A percentile compares a stretch with the other conserved stretches of the same genome.
Evolutionary conservation across 53 echinoderm and acorn worm genomes (phyloP).

Genomic region (Echinarachnius parma): DNA sequence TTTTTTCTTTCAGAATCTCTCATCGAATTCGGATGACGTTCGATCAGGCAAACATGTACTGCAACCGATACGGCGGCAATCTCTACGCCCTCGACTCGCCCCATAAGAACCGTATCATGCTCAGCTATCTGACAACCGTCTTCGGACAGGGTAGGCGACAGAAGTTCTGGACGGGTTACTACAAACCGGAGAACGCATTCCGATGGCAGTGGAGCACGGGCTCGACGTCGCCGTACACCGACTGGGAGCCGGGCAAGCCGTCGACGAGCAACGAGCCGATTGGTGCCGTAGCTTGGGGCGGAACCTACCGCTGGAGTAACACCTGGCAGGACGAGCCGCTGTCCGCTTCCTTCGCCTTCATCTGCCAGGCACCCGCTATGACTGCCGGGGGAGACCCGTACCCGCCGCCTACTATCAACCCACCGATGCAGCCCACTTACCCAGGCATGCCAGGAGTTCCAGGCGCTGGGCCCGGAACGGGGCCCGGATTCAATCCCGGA

Average conservation of each 20-base stretch:
- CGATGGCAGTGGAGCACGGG: slow-evolving; percentile 29
- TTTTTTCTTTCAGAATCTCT: slow-evolving; percentile 15
- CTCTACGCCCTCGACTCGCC: slow-evolving; percentile 47
- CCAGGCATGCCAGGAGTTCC: neutral
- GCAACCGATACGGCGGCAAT: slow-evolving; percentile 18
- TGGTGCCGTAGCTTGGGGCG: slow-evolving; percentile 38
- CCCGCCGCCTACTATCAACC: slow-evolving; percentile 13
- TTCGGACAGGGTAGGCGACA: slow-evolving; percentile 33
- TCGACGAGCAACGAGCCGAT: slow-evolving; percentile 26
- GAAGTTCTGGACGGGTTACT: slow-evolving; percentile 43
- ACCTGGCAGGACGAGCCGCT: slow-evolving; percentile 40
- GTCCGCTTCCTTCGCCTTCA: slow-evolving; percentile 30
- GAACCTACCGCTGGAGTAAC: slow-evolving; percentile 16
- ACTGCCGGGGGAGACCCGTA: neutral
- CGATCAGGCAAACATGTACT: slow-evolving; percentile 9
- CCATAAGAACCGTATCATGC: slow-evolving; percentile 37
- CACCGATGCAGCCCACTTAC: neutral
- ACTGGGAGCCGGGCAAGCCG: slow-evolving; percentile 37
- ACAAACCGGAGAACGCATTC: slow-evolving; percentile 32
- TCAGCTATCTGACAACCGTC: slow-evolving; percentile 32
- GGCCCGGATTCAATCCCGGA: neutral
- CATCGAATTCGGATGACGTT: slow-evolving; percentile 35
- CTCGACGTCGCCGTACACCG: slow-evolving; percentile 29
- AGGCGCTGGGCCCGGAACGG: neutral
- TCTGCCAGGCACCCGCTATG: slow-evolving; percentile 28